These are phyloP conservation scores for Heteronetta atricapilla DNA, from an alignment of 2,113 vertebrate genomes.

Conservation along the genomic window DNA sequence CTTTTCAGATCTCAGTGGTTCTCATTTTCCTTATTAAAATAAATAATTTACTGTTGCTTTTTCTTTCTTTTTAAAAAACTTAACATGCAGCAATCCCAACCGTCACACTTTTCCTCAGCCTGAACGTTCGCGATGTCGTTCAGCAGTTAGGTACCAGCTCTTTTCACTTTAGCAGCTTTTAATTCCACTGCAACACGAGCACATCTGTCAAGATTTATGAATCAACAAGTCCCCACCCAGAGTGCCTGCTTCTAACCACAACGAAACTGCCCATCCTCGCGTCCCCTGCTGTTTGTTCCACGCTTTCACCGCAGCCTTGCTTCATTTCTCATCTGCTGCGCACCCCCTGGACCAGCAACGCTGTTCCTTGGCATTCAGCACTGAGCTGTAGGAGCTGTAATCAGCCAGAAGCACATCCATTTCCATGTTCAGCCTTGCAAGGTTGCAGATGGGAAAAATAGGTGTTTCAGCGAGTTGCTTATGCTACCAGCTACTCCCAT, in stretches of 20 bases:
- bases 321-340: slow-evolving; percentile 44
- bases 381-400: background rate
- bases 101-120: background rate
- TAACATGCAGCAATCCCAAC: background rate
- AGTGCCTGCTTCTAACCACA: background rate
- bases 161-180: slow-evolving; percentile 7
- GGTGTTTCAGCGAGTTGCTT: background rate
- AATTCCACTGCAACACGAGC: background rate
- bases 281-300: background rate
- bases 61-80: background rate
- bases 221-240: background rate
- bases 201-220: slow-evolving; percentile 49
- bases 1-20: slow-evolving; percentile 1
- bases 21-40: slow-evolving; percentile 4
- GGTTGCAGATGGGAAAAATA: background rate
- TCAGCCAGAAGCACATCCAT: background rate
- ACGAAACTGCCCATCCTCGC: slow-evolving; percentile 4
- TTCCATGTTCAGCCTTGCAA: background rate
- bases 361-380: background rate
- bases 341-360: background rate
- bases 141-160: background rate
- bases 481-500: background rate
- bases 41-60: background rate
- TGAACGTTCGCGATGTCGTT: background rate
- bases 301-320: background rate